Base-by-base conservation (phyloP, 2,888 invertebrate genomes). In the Eulithis prunata region DNA sequence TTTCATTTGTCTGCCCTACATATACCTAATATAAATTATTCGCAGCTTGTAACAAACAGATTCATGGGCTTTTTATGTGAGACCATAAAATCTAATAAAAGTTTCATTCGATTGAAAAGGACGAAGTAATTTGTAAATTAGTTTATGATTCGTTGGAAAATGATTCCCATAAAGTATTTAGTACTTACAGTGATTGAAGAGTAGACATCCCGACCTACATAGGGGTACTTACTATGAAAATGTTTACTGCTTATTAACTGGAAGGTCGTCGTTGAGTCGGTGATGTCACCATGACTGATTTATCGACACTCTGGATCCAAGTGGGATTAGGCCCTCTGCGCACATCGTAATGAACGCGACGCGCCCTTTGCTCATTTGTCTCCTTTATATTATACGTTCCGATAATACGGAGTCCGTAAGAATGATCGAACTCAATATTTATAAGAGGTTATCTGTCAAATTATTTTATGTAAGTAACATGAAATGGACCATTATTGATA, bases 231-330 rank as follows among this genome's bases (percentile, higher is more conserved):
- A 80, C 82, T 79, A 84, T 86, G 83, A 82, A 83, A 83, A 85
- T 81, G 83, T 83, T 85, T 83, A 83, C 79, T 81, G 83, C 86
- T n/a, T 80, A 88, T 90, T 88, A 88, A 81, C 76, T 79, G 80
- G 87, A 89, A 90, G 89, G 89, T 84, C 90, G 79, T 73, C 69
- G 73, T 74, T 75, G 79, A 85, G 84, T 83, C 85, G 86, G 76
- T 90, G 91, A 91, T 90, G 90, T 91, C 91, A 91, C 87, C 88
- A 81, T 86, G 85, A 82, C 79, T 86, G 86, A 90, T 90, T 88
- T 90, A 90, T 90, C 76, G 85, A 77, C 80, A 84, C 80, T 68
- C 66, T 52, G 73, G 68, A 70, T 71, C 62, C 62, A 55, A 63
- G 46, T 54, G 69, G 87, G 88, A 87, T 89, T 87, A 89, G 84